Base-by-base conservation (phyloP, 2,888 invertebrate species). In the Caenorhabditis sinica region DNA sequence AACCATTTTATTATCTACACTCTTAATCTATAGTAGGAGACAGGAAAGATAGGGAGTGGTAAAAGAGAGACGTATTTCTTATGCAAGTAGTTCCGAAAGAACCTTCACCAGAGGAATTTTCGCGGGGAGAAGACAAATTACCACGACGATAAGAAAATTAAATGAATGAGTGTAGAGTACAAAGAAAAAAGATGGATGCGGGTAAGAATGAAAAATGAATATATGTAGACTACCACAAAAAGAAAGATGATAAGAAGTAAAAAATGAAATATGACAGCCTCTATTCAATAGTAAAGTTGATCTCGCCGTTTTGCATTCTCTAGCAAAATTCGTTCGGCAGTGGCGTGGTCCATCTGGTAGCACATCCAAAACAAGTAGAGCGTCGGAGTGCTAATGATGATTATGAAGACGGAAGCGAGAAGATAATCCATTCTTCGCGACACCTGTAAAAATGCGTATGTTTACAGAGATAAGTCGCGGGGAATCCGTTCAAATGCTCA, bases 371-470 rank as follows among this genome's bases (percentile, higher is more conserved):
- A 88, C 53, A 89, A 71, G 69, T 87, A 87, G 1, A 86, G 65
- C 9, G 89, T 89, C 4, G 89, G 89, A 1, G 87, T 80, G 13
- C 87, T 86, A 33, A 89, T 87, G 23, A 89, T 84, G 13, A 88
- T 25, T 9, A 89, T 82, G 77, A 89, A 89, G 17, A 87, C 56
- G 5, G 74, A 33, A 13, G 86, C 82, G 28, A 89, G 85, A 6
- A 87, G 61, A 56, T 87, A 88, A 68, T 89, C 89, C 87, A 89
- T 87, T 68, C 89, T 71, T 36, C 89, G 68, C 0, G 89, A 87
- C 58, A 89, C 85, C 83, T 88, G 33, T n/a, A 77, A 61, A 40
- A 11, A 5, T 13, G 5, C 17, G 63, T 53, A 63, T 30, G 20
- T 28, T 13, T 65, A 28, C 25, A 23, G 40, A 43, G 25, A 53